Evolutionary conservation across 2,113 vertebrate genomes (phyloP).

Genomic region (Agapornis roseicollis): DNA sequence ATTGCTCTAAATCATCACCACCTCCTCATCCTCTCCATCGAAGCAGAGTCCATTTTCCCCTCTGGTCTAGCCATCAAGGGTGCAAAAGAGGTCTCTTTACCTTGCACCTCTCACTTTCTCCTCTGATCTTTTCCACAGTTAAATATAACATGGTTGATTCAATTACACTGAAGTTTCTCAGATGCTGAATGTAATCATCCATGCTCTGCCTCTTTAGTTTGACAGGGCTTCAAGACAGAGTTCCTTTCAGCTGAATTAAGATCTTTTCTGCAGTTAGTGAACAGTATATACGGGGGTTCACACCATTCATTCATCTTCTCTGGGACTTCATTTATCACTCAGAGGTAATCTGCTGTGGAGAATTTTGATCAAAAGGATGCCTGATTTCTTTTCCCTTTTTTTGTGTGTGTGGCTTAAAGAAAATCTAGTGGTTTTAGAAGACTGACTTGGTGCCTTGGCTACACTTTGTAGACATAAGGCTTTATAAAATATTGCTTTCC

Average conservation of each 20-base stretch:
- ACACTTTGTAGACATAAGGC: neutral
- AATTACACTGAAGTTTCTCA: slow-evolving; percentile 11
- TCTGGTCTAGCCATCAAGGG: neutral
- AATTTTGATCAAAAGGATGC: slow-evolving; percentile 45
- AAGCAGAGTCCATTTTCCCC: neutral
- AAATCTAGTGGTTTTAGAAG: neutral
- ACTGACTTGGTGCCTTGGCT: neutral
- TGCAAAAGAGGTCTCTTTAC: neutral
- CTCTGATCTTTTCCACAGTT: neutral
- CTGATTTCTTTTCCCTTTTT: neutral
- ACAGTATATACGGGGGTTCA: slow-evolving; percentile 14
- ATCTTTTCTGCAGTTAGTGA: slow-evolving; percentile 46
- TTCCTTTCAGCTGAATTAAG: slow-evolving; percentile 53
- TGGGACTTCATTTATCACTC: slow-evolving; percentile 53
- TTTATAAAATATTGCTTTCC: neutral
- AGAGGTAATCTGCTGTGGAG: slow-evolving; percentile 56
- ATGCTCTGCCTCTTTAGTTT: slow-evolving; percentile 23
- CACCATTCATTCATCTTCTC: slow-evolving; percentile 58
- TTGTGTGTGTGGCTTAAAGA: neutral
- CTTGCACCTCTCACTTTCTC: neutral
- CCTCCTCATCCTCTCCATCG: neutral
- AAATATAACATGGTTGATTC: neutral
- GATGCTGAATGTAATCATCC: slow-evolving; percentile 37
- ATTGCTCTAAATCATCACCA: neutral
- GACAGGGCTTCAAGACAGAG: slow-evolving; percentile 27